These are phyloP conservation scores for Calameuta filiformis DNA, from an alignment of 2,888 invertebrate species.

Conservation along the genomic window DNA sequence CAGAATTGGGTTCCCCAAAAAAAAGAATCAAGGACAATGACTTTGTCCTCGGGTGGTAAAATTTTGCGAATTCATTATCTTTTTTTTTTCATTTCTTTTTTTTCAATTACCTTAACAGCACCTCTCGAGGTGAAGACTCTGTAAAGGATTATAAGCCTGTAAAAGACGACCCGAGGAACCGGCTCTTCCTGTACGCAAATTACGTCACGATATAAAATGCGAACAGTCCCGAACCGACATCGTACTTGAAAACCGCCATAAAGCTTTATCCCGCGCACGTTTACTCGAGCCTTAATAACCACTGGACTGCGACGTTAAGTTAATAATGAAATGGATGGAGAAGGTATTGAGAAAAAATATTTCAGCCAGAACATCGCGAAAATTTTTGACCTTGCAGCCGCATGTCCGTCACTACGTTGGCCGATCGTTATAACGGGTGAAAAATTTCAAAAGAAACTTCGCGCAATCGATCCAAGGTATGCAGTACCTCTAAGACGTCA, in stretches of 20 bases:
- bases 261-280: background rate
- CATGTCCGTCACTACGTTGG: background rate
- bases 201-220: background rate
- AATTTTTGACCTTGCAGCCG: background rate
- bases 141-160: background rate
- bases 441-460: background rate
- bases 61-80: background rate
- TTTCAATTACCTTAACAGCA: background rate
- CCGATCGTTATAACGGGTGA: background rate
- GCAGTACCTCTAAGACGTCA: background rate
- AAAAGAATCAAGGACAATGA: background rate
- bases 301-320: background rate
- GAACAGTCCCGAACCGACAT: background rate
- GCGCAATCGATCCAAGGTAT: background rate
- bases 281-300: background rate
- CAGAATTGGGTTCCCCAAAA: background rate
- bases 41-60: background rate
- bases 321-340: background rate
- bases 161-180: background rate
- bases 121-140: background rate
- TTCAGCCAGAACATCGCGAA: background rate
- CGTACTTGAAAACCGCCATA: background rate
- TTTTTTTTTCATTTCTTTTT: too few relatives aligned
- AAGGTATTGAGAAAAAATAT: background rate
- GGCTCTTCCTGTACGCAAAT: background rate